Conservation (phyloP, 2,113 vertebrate genomes). For the Hippocampus abdominalis region DNA sequence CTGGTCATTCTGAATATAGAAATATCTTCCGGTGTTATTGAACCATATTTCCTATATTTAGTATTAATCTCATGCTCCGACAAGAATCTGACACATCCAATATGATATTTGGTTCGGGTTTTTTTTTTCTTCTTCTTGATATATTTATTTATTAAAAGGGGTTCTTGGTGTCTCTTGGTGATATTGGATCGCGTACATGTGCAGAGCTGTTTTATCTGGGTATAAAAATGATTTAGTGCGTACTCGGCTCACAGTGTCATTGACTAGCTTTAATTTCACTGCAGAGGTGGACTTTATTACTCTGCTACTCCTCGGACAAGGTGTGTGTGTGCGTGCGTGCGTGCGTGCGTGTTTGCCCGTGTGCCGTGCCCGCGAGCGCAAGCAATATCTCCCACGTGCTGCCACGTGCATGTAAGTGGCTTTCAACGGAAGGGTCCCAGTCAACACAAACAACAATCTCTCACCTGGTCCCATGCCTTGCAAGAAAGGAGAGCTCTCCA, state of each 20-base stretch:
- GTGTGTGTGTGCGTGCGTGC: conserved; percentile 13
- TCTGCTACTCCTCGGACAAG: conserved; percentile 38
- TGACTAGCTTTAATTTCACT: conserved; percentile 70
- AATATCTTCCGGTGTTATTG: conserved; percentile 61
- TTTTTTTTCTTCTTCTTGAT: conserved; percentile 39
- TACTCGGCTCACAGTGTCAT: conserved; percentile 70
- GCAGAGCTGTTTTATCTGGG: conserved; percentile 67
- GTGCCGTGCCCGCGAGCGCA: conserved; percentile 18
- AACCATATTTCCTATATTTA: conserved; percentile 71
- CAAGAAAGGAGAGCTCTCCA: conserved; percentile 27
- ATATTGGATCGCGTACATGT: conserved; percentile 62
- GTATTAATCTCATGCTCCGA: conserved; percentile 69
- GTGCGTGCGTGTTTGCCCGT: conserved; percentile 1
- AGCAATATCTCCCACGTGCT: conserved; percentile 14
- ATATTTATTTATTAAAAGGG: not conserved
- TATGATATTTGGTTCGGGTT: conserved; percentile 72
- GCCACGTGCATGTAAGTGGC: conserved; percentile 26
- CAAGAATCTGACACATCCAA: conserved; percentile 66
- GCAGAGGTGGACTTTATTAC: conserved; percentile 67
- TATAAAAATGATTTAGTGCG: conserved; percentile 78
- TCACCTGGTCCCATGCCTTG: conserved; percentile 19
- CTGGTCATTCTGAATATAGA: conserved; percentile 70
- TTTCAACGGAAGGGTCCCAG: conserved; percentile 21
- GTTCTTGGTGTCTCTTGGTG: conserved; percentile 57
- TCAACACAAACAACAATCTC: conserved; percentile 15